A percentile compares a stretch with the other conserved stretches of the same genome.
phyloP scores from a whole-genome alignment of 1,140 invertebrate genomes.

The Heliconius melpomene region DNA sequence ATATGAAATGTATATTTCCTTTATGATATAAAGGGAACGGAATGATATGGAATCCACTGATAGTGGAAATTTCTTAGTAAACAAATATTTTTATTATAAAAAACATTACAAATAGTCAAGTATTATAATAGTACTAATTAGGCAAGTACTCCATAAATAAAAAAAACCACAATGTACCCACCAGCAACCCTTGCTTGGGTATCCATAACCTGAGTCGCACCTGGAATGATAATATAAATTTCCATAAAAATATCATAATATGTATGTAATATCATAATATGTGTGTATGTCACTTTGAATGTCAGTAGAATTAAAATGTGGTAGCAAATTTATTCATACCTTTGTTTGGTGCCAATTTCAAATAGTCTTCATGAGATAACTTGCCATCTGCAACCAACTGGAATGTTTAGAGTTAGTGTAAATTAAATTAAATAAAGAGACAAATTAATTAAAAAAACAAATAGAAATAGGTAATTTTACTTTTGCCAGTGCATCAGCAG shows the following conservation, averaged over 20 bases:
- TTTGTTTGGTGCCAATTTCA: constrained; percentile 73
- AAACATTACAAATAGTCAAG: no score
- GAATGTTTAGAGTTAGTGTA: constrained; percentile 47
- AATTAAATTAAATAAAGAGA: constrained; percentile 12
- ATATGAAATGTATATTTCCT: no score
- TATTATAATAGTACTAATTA: no score
- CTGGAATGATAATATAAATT: constrained; percentile 50
- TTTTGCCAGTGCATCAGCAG: constrained; percentile 70
- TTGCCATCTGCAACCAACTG: constrained; percentile 75
- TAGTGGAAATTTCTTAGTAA: no score
- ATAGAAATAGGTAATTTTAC: constrained; percentile 56
- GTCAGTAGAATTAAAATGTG: background rate
- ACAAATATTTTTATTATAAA: no score
- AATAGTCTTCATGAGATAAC: constrained; percentile 71
- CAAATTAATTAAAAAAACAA: constrained; percentile 13
- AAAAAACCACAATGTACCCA: constrained; percentile 45
- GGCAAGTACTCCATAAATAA: no score
- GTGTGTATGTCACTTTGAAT: background rate
- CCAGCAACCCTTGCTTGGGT: constrained; percentile 53
- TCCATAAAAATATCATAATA: background rate
- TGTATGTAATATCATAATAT: background rate
- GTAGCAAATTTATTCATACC: constrained; percentile 44
- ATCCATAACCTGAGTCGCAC: constrained; percentile 46
- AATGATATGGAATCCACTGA: no score
- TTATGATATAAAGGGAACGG: no score